phyloP scores from a whole-genome alignment of 1,140 invertebrate species.

The Orchestia grillus region DNA sequence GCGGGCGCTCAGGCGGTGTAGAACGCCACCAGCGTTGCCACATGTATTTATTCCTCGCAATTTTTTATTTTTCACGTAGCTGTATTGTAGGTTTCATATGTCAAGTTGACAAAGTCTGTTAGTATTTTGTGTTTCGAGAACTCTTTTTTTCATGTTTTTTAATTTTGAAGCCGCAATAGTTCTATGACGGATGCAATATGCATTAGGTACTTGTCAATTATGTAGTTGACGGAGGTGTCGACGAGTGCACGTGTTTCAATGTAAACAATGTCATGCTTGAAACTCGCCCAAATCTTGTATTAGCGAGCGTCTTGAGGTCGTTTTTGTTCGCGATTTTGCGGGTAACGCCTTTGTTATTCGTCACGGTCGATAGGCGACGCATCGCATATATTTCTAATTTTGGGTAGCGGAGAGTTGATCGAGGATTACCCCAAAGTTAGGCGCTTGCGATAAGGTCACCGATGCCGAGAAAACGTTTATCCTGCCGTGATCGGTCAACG shows the following conservation, averaged over 20 bases:
- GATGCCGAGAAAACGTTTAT: constrained; percentile 50
- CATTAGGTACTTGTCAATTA: constrained; percentile 68
- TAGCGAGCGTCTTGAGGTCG: not conserved
- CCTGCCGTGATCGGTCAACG: constrained; percentile 49
- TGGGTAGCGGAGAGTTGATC: constrained; percentile 45
- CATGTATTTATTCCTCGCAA: constrained; percentile 57
- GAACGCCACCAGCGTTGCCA: constrained; percentile 62
- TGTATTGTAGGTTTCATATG: not conserved
- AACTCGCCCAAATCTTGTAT: constrained; percentile 48
- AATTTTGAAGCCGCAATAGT: not conserved
- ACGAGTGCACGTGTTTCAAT: constrained; percentile 65
- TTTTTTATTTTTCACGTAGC: constrained; percentile 3
- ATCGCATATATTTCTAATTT: constrained; percentile 35
- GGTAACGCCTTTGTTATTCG: constrained; percentile 37
- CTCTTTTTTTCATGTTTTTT: not conserved
- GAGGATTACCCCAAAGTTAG: constrained; percentile 51
- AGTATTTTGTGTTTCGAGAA: not conserved
- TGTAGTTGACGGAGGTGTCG: constrained; percentile 65
- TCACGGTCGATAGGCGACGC: constrained; percentile 13
- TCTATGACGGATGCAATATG: constrained; percentile 63
- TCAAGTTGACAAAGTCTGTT: not conserved
- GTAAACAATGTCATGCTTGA: constrained; percentile 66
- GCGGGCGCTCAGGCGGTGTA: constrained; percentile 67
- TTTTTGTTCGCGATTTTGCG: not conserved
- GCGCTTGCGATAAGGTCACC: constrained; percentile 48